These are phyloP conservation scores for Apteryx mantelli DNA, from an alignment of 2,113 vertebrate genomes.

Conservation along the genomic window DNA sequence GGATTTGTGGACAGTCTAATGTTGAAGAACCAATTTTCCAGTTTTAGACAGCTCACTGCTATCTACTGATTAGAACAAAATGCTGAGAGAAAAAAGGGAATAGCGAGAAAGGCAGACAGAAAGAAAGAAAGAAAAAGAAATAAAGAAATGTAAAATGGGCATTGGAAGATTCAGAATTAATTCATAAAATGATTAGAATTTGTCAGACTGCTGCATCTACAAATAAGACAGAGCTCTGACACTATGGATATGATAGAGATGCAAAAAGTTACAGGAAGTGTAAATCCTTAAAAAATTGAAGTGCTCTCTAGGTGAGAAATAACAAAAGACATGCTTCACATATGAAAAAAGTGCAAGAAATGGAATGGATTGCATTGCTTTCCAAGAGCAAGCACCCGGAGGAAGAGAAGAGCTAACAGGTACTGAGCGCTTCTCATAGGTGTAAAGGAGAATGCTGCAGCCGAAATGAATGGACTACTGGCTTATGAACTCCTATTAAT, in stretches of 20 bases:
- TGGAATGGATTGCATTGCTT: not conserved
- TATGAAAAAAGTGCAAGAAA: not conserved
- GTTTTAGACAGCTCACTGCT: not conserved
- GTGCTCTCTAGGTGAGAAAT: not conserved
- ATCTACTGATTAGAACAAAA: not conserved
- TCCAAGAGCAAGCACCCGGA: not conserved
- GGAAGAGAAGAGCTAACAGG: not conserved
- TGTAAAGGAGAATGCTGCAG: not conserved
- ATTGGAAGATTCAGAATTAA: too few species aligned
- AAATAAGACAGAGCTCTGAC: not conserved
- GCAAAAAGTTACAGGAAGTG: not conserved
- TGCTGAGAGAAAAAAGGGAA: not conserved
- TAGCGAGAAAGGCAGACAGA: not conserved
- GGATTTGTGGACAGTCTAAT: not conserved
- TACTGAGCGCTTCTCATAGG: not conserved
- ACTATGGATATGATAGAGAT: not conserved
- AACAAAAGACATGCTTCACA: not conserved
- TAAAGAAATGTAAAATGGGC: too few species aligned
- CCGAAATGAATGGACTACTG: not conserved
- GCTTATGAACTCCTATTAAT: not conserved
- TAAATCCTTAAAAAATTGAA: not conserved
- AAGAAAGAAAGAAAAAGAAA: not conserved
- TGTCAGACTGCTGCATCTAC: not conserved
- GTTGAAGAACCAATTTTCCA: not conserved
- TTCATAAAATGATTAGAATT: not conserved